A percentile compares a stretch with the other conserved stretches of the same genome.
Evolutionary conservation across 2,888 invertebrate species (phyloP).

Genomic region (Ochropleura plecta): DNA sequence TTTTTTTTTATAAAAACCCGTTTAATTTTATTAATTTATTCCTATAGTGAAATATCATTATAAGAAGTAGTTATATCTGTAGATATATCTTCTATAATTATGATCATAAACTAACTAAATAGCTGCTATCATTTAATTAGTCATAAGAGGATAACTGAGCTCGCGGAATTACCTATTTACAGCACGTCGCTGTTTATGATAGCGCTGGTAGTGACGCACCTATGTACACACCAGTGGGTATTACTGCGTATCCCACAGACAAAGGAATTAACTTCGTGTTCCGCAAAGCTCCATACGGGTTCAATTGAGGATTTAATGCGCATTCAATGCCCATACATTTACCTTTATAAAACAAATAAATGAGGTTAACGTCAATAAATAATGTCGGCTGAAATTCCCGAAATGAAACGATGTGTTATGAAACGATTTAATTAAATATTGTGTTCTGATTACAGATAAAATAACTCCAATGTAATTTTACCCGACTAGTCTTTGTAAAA

Average conservation of each 20-base stretch:
- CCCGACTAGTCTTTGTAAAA: no score
- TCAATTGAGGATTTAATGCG: slow-evolving; percentile 34
- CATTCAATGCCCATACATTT: slow-evolving; percentile 32
- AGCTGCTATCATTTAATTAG: slow-evolving; percentile 7
- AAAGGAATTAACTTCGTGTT: slow-evolving; percentile 42
- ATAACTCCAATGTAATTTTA: not conserved
- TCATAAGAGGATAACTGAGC: slow-evolving; percentile 9
- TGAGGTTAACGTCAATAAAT: slow-evolving; percentile 4
- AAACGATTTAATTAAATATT: not conserved
- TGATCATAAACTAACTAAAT: not conserved
- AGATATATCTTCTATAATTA: not conserved
- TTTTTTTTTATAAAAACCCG: no score
- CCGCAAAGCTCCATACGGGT: slow-evolving; percentile 23
- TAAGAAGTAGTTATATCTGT: no score
- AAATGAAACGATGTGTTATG: not conserved
- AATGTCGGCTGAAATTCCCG: not conserved
- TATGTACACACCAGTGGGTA: not conserved
- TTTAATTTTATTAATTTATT: no score
- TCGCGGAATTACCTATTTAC: not conserved
- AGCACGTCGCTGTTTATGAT: not conserved
- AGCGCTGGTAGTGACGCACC: not conserved
- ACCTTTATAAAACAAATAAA: slow-evolving; percentile 7
- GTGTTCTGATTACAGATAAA: not conserved
- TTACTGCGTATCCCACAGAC: slow-evolving; percentile 28
- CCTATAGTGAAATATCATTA: no score